Conservation (phyloP, 2,888 invertebrate genomes). For the Chloroclysta siterata region DNA sequence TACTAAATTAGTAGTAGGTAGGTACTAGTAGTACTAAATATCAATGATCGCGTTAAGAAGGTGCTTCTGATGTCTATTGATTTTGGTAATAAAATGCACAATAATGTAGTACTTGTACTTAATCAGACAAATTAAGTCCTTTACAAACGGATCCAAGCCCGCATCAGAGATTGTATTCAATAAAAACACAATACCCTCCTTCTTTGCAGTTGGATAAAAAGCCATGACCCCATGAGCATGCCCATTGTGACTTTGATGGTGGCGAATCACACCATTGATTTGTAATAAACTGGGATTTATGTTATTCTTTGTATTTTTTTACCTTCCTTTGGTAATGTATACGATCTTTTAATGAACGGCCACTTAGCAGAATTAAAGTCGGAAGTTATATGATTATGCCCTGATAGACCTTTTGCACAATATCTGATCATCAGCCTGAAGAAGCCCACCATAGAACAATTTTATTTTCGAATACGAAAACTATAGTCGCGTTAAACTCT, state of each 20-base stretch:
- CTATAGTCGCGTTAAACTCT: too few relatives aligned
- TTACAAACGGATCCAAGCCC: conserved; percentile 52
- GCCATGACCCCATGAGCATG: conserved; percentile 62
- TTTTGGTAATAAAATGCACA: not conserved
- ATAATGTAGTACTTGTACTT: not conserved
- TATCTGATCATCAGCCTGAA: too few relatives aligned
- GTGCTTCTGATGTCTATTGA: not conserved
- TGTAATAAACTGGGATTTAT: conserved; percentile 40
- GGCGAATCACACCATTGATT: conserved; percentile 61
- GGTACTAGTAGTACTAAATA: too few relatives aligned
- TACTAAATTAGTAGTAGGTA: too few relatives aligned
- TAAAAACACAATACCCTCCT: conserved; percentile 53
- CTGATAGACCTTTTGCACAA: too few relatives aligned
- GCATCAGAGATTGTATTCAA: conserved; percentile 70
- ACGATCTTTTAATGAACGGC: conserved; percentile 25
- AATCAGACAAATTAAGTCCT: conserved; percentile 32
- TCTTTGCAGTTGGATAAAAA: conserved; percentile 22
- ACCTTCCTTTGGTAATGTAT: conserved; percentile 29
- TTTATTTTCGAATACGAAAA: too few relatives aligned
- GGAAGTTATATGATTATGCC: not conserved
- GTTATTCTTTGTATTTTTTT: conserved; percentile 36
- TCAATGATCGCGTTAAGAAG: not conserved
- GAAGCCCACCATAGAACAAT: too few relatives aligned
- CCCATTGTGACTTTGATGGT: conserved; percentile 64
- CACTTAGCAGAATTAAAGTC: conserved; percentile 35